Base-by-base conservation (phyloP, 1,140 invertebrate genomes). In the Linepithema humile region DNA sequence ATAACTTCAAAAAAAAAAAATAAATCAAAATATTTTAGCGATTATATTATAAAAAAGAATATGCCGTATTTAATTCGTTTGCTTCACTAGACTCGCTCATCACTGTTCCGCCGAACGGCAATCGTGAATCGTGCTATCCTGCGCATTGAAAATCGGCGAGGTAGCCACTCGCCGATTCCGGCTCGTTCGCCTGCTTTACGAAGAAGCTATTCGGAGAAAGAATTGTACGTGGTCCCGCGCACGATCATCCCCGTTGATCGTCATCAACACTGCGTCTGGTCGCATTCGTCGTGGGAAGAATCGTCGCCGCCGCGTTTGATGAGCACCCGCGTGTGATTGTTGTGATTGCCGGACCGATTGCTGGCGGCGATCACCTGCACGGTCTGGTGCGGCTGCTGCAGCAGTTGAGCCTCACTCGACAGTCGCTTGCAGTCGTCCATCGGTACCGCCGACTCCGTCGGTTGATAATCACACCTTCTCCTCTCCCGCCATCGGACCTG, bases 391-490 rank as follows among this genome's bases (percentile, higher is more conserved):
- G 15, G 48, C 38, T 65, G 60, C 23, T 60, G 38, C 57, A 20
- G 75, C 29, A 78, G 85, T 2, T 65, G 74, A 1, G 43, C 32
- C 60, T 77, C 74, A 32, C 26, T 29, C 65, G 53, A 32, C 50
- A 62, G 78, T 23, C 69, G 69, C 15, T 55, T 53, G 29, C 89
- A 86, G 40, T 62, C 53, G 17, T 88, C 75, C 48, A 29, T 65
- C 69, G 86, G 85, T 72, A 82, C 35, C 60, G 60, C 67, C 82
- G 75, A 82, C 89, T 89, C 91, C 87, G 94, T 93, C 90, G 89
- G 90, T 92, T 94, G 94, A 93, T 93, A 95, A 95, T 95, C 95
- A 95, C 93, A 96, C 95, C 92, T 95, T 95, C 91, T 95, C 95
- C 92, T 96, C 95, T 89, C 94, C 94, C 75, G 93, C 94, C 89